Base-by-base conservation (phyloP, 2,888 invertebrate species). In the Xanthia icteritia region DNA sequence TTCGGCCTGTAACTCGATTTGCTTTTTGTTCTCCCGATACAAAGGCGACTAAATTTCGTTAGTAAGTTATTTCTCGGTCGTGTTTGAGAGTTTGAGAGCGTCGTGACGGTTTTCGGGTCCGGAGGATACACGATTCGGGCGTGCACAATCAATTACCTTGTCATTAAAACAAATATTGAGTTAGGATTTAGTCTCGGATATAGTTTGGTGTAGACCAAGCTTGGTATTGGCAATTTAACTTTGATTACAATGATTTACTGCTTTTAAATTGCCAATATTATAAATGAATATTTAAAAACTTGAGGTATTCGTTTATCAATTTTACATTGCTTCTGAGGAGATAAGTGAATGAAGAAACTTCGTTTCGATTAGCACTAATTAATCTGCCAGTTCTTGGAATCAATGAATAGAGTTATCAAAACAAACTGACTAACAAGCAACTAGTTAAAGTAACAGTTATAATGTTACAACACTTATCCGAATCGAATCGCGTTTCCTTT, bases 1-100 rank as follows among this genome's bases (percentile, higher is more conserved):
- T 96, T 95, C 84, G 94, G 91, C 86, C 92, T 89, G 94, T 96
- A 96, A 96, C 96, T 96, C 94, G 96, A 96, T 96, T 96, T 96
- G 94, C 93, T 96, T 96, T 96, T 96, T 96, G 94, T 95, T 88
- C 91, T 83, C 79, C 76, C 76, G 74, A 86, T 90, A 96, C 96
- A 96, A 96, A 94, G 92, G 94, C 91, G 89, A 91, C 92, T 94
- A 96, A 96, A 96, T 94, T 96, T 96, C 92, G 96, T 96, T 96
- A 96, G 96, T 91, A 84, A 88, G 82, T 88, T 85, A 89, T 89
- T 89, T 87, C 88, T 90, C 86, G 88, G 90, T 94, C 94, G 94
- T 94, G 94, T 90, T 88, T 89, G 92, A 92, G 91, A 65, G 93
- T 90, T 89, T 89, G 92, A 92, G 92, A 86, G 63, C 90, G 77